These are phyloP conservation scores for Hiodon tergisus DNA, from an alignment of 2,113 vertebrate genomes.

Conservation along the genomic window DNA sequence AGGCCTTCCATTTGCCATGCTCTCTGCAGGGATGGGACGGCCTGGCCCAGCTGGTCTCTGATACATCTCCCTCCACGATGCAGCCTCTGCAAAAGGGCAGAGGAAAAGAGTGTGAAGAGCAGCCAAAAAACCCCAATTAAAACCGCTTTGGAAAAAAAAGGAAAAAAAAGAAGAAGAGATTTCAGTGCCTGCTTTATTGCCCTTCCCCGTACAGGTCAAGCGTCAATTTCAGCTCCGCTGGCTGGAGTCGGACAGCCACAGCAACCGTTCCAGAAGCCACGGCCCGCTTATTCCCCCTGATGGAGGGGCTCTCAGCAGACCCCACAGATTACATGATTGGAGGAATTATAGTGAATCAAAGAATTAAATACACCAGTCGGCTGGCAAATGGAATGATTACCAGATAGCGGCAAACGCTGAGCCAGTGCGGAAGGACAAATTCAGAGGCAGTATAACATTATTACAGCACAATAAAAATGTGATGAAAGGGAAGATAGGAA, in stretches of 20 bases:
- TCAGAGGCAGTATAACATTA: neutral
- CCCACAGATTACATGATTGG: neutral
- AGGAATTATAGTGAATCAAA: neutral
- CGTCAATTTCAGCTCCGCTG: neutral
- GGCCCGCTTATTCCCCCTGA: neutral
- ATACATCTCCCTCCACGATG: neutral
- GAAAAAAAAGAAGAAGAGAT: neutral
- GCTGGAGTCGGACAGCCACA: neutral
- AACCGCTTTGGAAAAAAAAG: neutral
- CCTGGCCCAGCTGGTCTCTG: neutral
- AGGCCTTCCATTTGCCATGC: neutral
- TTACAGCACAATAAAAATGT: neutral
- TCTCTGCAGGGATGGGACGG: neutral
- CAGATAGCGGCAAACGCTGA: neutral
- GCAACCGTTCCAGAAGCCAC: neutral
- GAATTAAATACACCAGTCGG: neutral
- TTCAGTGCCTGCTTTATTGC: neutral
- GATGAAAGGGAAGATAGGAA: neutral
- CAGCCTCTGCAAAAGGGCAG: neutral
- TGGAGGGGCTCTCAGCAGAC: conserved; percentile 1
- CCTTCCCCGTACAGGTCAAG: neutral
- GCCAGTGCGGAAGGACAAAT: neutral
- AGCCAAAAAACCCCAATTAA: neutral
- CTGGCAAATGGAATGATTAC: neutral
- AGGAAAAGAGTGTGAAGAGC: neutral